Conservation (phyloP, 2,113 vertebrate genomes). For the Mobula birostris region DNA sequence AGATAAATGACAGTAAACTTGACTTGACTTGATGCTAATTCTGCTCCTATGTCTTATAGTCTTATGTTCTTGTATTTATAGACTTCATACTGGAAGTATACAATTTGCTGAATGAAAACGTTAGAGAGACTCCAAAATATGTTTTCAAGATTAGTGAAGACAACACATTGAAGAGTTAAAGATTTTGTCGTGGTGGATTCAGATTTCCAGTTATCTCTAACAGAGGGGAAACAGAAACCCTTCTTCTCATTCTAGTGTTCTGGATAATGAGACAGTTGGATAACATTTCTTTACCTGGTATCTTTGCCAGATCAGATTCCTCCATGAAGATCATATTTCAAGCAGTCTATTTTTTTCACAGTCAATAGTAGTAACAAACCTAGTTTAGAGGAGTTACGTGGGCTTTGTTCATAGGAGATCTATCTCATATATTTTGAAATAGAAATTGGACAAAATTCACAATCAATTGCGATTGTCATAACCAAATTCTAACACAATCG, state of each 20-base stretch:
- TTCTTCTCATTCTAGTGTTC: background rate
- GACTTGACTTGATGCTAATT: no score
- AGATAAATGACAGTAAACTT: no score
- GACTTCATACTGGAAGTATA: background rate
- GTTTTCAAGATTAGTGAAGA: background rate
- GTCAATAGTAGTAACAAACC: background rate
- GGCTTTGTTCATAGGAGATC: background rate
- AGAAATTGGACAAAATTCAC: background rate
- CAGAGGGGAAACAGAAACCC: background rate
- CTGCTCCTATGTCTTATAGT: no score
- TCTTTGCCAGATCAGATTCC: background rate
- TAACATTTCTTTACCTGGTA: slow-evolving; percentile 12
- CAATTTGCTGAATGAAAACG: background rate
- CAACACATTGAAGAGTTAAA: background rate
- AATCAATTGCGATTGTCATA: background rate
- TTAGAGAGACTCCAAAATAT: background rate
- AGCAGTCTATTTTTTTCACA: background rate
- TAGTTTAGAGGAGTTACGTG: background rate
- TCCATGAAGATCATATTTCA: background rate
- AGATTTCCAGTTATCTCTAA: background rate
- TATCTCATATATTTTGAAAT: background rate
- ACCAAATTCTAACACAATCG: background rate
- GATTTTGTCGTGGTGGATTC: background rate
- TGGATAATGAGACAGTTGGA: slow-evolving; percentile 9
- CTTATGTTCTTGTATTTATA: background rate